Evolutionary conservation across 2,888 invertebrate genomes (phyloP), one percentile per base, ranked within the genome.

Genomic region (Drosophila koepferae): DNA sequence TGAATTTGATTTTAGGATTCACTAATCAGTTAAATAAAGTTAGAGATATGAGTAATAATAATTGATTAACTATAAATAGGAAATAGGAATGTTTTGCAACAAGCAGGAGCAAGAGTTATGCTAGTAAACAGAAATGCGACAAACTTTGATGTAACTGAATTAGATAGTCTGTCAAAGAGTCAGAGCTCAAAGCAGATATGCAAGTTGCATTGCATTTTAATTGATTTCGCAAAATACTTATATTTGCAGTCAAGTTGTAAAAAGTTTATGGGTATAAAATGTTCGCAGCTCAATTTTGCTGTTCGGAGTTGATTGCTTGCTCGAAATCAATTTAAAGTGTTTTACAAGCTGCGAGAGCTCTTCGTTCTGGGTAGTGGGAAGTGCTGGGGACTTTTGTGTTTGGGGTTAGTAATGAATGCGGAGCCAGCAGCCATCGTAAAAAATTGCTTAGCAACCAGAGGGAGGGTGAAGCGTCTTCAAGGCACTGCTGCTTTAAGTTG

Each of bases 281-380:
- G 40, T 49, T 66, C 48, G n/a, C 12, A 34, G 51, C 12, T 20
- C 51, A 51, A 65, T 70, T 63, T 68, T 51, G 40, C 56, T 63
- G 70, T 60, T 81, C 63, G 58, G 44, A 60, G 64, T 80, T 80
- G 72, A 72, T 77, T 82, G 80, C 79, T 67, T 66, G 77, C 46
- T 72, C 55, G 72, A 70, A 84, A 81, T 80, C 87, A 74, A 89
- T 89, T 89, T 86, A 70, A 76, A 84, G 81, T 65, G 84, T 65
- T 75, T 74, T 69, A 65, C 72, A 70, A 48, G 48, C 49, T 34
- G 34, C 12, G 31, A 40, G 38, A 40, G 43, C 5, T 53, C 1
- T 9, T 10, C 23, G 20, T 18, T 20, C 40, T 49, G 18, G 41
- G 38, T 8, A 10, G 12, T 56, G 18, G 41, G 31, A 6, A 10